phyloP scores from a whole-genome alignment of 1,140 invertebrate species.

The Polyergus mexicanus region DNA sequence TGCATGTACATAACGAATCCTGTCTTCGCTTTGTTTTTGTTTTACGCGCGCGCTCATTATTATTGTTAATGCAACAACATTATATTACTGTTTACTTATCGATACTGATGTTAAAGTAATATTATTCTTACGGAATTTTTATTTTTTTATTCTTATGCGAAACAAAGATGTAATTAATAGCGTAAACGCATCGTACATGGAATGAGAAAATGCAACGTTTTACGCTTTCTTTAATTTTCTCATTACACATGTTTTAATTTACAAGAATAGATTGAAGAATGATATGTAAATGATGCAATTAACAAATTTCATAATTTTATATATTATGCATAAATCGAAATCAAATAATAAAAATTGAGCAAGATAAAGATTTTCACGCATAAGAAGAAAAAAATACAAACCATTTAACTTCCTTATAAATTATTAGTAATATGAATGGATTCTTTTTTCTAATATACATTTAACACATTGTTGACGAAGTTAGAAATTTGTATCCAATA shows the following conservation, averaged over 20 bases:
- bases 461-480: not conserved
- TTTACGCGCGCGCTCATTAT: conserved; percentile 9
- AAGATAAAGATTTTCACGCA: not conserved
- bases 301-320: not conserved
- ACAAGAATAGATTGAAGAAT: not conserved
- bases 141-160: not conserved
- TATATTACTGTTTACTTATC: conserved; percentile 7
- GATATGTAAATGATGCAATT: not conserved
- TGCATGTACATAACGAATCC: conserved; percentile 47
- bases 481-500: conserved; percentile 25
- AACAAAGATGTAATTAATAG: not conserved
- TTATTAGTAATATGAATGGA: not conserved
- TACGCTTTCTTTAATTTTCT: not conserved
- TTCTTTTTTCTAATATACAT: not conserved
- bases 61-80: conserved; percentile 6
- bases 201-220: not conserved
- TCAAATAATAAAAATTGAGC: not conserved
- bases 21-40: conserved; percentile 6
- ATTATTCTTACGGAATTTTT: conserved; percentile 7
- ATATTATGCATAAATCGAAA: not conserved
- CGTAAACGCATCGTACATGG: not conserved
- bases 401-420: not conserved
- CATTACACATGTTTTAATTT: not conserved
- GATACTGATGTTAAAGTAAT: conserved; percentile 15
- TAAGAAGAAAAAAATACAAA: not conserved